phyloP scores from a whole-genome alignment of 2,797 vertebrate genomes.

The Arnoldichthys spilopterus region DNA sequence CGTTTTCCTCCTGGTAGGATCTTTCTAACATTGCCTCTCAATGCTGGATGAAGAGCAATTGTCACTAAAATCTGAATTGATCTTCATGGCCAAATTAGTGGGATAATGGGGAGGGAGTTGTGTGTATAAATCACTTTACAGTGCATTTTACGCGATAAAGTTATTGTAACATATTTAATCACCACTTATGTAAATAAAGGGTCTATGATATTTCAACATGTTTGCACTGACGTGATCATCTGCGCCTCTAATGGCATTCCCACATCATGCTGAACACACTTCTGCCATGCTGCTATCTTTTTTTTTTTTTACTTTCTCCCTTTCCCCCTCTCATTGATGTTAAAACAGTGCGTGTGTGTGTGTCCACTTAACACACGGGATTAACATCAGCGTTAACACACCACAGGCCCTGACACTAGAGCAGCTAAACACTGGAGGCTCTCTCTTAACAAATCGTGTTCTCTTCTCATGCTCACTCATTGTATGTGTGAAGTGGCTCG shows the following conservation, averaged over 20 bases:
- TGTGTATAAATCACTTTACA: constrained; percentile 79
- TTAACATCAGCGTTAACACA: background rate
- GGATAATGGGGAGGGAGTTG: constrained; percentile 51
- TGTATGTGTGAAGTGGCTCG: constrained; percentile 61
- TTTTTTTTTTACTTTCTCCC: constrained; percentile 42
- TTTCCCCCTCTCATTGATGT: too few species aligned
- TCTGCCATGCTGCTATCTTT: background rate
- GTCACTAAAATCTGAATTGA: constrained; percentile 26
- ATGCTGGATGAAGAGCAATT: constrained; percentile 22
- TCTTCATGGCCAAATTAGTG: constrained; percentile 41
- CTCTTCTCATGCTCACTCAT: constrained; percentile 16
- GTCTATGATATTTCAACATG: constrained; percentile 81
- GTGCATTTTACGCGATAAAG: constrained; percentile 75
- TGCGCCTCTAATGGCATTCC: constrained; percentile 11
- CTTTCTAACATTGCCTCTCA: constrained; percentile 30
- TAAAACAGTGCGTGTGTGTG: too few species aligned
- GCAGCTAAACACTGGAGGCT: background rate
- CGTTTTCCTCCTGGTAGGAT: constrained; percentile 13
- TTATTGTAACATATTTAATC: constrained; percentile 89
- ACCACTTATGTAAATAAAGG: constrained; percentile 87
- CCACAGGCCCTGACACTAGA: background rate
- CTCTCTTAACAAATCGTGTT: constrained; percentile 52
- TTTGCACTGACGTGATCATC: constrained; percentile 50
- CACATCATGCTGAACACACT: background rate
- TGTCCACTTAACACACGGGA: background rate